These are phyloP conservation scores for Oryzias curvinotus DNA, from an alignment of 2,113 vertebrate genomes.

Conservation along the genomic window DNA sequence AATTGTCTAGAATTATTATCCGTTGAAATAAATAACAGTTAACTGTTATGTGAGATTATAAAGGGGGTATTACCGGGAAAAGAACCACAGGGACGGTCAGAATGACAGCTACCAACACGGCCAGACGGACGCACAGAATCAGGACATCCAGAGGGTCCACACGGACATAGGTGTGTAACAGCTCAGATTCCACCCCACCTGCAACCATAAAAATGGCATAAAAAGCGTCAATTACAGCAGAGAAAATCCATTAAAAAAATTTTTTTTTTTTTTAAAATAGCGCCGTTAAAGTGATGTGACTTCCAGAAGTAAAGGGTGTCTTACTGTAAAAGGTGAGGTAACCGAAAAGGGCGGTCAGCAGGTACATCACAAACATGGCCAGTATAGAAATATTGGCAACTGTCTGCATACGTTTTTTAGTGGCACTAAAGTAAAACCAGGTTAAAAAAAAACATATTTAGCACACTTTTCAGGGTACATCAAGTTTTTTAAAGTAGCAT, in stretches of 20 bases:
- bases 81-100: constrained; percentile 88
- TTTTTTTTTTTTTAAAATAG: too few relatives aligned
- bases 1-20: not conserved
- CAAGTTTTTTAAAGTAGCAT: not conserved
- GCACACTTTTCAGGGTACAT: too few relatives aligned
- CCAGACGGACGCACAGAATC: constrained; percentile 82
- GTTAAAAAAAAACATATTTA: not conserved
- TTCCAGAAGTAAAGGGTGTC: not conserved
- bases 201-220: not conserved
- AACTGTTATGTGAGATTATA: not conserved
- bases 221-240: constrained; percentile 10
- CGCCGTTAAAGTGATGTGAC: constrained; percentile 8
- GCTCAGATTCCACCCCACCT: constrained; percentile 80
- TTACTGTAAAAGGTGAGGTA: constrained; percentile 89
- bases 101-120: constrained; percentile 83
- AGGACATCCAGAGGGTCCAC: constrained; percentile 78
- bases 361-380: constrained; percentile 88
- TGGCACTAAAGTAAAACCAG: constrained; percentile 66
- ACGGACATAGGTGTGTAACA: constrained; percentile 83
- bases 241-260: constrained; percentile 9
- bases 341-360: constrained; percentile 84
- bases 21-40: not conserved
- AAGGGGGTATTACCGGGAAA: constrained; percentile 78
- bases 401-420: constrained; percentile 83
- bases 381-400: constrained; percentile 85